Conservation (phyloP, 2,888 invertebrate species). For the Antitype chi region DNA sequence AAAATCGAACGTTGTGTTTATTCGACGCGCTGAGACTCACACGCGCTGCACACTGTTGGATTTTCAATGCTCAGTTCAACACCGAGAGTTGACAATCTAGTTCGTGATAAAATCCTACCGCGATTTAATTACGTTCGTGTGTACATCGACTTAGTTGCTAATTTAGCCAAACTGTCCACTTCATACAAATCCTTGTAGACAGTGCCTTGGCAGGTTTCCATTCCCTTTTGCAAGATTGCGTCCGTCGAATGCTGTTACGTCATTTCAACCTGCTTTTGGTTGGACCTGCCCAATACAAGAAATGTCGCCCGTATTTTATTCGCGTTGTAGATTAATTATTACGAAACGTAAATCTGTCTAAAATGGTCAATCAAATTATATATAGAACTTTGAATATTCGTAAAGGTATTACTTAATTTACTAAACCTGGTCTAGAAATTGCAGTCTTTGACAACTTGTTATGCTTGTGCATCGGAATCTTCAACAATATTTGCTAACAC, state of each 20-base stretch:
- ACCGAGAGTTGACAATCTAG: too few species aligned
- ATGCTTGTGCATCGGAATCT: neutral
- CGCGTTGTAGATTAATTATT: slow-evolving; percentile 22
- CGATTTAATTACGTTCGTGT: too few species aligned
- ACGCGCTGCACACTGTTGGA: too few species aligned
- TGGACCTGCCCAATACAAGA: slow-evolving; percentile 24
- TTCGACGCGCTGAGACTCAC: too few species aligned
- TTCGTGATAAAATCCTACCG: too few species aligned
- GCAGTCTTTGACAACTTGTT: neutral
- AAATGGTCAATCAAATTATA: slow-evolving; percentile 13
- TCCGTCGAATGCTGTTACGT: slow-evolving; percentile 2
- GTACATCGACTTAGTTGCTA: neutral
- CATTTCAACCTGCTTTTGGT: slow-evolving; percentile 26
- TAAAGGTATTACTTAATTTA: neutral
- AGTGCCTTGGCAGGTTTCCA: slow-evolving; percentile 27
- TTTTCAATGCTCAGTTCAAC: too few species aligned
- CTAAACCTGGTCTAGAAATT: slow-evolving; percentile 1
- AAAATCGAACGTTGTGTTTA: too few species aligned
- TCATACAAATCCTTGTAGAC: slow-evolving; percentile 18
- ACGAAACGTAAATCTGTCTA: slow-evolving; percentile 21
- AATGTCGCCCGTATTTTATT: slow-evolving; percentile 26
- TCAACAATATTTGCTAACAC: neutral
- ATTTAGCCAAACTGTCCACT: neutral
- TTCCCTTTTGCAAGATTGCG: slow-evolving; percentile 30
- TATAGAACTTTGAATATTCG: neutral